Base-by-base conservation (phyloP, 2,797 vertebrate genomes). In the Chrosomus eos region DNA sequence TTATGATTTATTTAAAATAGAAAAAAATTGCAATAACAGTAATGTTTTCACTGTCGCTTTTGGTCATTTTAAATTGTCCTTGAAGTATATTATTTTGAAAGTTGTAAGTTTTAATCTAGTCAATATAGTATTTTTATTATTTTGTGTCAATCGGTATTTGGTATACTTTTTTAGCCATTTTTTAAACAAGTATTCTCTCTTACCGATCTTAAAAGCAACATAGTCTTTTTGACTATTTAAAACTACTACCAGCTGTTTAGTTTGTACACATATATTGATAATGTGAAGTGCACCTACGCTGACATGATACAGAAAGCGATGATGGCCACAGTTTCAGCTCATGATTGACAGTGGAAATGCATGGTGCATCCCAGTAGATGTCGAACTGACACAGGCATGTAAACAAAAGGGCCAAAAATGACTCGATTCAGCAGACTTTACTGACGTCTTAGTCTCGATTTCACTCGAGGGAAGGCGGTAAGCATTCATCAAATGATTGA, bases 401-500 rank as follows among this genome's bases (percentile, higher is more conserved):
- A 95, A 93, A 96, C 94, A 95, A 93, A 96, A 95, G 94, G 91
- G 62, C 68, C 75, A 75, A 93, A 95, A 96, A 96, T 92, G 90
- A 92, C 95, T 95, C 94, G 94, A 96, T 96, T 96, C 95, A 96
- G 95, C 95, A 96, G 89, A 95, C 96, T 95, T 86, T 23, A 55
- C 16, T 94, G 91, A 92, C 90, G 85, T 90, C 93, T 93, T 45
- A 68, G 76, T 78, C 38, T 95, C 94, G 92, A 92, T 26, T 82
- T 89, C 89, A 91, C 92, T 91, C 89, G 48, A 88, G 94, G 93
- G 94, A 94, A 93, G 93, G 91, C 94, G 93, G 94, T 95, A 95
- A 95, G 95, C 95, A 95, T 96, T 95, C 95, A 96, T 95, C 95
- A 95, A 95, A 96, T 96, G 94, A 96, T 92, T 94, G 96, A 95